Evolutionary conservation across 2,113 vertebrate species (phyloP), one percentile per base, ranked within the genome.

Genomic region (Greenwoodochromis staneri): DNA sequence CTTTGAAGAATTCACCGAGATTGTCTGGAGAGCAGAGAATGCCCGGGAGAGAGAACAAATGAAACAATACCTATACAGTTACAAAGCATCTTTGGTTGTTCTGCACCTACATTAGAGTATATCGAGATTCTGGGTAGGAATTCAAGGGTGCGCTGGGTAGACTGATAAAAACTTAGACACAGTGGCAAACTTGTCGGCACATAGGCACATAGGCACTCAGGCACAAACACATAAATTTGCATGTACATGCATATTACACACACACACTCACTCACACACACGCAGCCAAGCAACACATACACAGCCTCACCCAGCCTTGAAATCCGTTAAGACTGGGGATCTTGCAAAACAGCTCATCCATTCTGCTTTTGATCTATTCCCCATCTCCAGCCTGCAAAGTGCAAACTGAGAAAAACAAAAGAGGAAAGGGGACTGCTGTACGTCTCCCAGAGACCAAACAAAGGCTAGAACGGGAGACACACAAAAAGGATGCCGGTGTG

Each of bases 301-400:
- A 92, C 91, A 84, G 85, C 84, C 86, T 91, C 93, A 93, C 85
- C 90, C 92, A 94, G 90, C 90, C 94, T 95, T 95, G 92, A 95
- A 96, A 95, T 96, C 94, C 95, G 93, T 88, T 95, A 95, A 95
- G 94, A 94, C 94, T 94, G 92, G 92, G 93, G 93, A 94, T 95
- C 91, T 95, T 93, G 91, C 93, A 96, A 93, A 96, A 94, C 95
- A 96, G 94, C 95, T 95, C 94, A 94, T 95, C 94, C 94, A 93
- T 94, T 94, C 91, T 92, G 90, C 95, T 92, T 96, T 95, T 96
- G 95, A 96, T 96, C 95, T 95, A 96, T 96, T 95, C 94, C 95
- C 95, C 92, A 95, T 95, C 95, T 95, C 88, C 95, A 95, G 92
- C 89, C 91, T 91, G 94, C 91, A 94, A 95, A 95, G 92, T 93